Evolutionary conservation across 2,797 vertebrate species (phyloP).

Genomic region (Spea hammondii): DNA sequence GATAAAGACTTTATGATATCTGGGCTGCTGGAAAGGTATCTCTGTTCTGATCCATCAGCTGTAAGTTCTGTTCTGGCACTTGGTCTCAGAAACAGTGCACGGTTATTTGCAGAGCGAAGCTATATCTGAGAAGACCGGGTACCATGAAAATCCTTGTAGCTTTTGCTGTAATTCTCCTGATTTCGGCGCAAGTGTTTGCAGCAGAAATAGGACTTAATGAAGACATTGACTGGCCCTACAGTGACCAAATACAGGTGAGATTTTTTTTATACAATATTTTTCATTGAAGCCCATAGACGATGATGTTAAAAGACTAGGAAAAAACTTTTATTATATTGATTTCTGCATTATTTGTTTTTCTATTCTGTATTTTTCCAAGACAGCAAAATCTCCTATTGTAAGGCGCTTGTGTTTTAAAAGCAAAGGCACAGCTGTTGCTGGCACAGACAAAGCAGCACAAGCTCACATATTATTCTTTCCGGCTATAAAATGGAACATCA

Average conservation of each 20-base stretch:
- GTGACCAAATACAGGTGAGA: constrained; percentile 77
- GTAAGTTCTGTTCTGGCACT: constrained; percentile 1
- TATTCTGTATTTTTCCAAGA: too few species aligned
- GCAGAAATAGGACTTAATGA: constrained; percentile 73
- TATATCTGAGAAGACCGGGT: constrained; percentile 4
- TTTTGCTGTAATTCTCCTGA: constrained; percentile 69
- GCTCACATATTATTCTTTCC: too few species aligned
- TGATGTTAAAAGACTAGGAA: background rate
- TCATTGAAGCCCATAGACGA: background rate
- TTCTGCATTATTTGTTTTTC: too few species aligned
- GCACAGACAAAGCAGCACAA: background rate
- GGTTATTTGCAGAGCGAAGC: constrained; percentile 22
- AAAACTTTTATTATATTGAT: too few species aligned
- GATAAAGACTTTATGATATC: background rate
- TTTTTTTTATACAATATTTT: background rate
- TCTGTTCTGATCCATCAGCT: background rate
- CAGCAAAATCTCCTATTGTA: background rate
- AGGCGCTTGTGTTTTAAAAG: background rate
- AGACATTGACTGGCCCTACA: constrained; percentile 73
- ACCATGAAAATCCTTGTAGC: constrained; percentile 80
- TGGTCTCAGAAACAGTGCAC: background rate
- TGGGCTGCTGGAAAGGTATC: constrained; percentile 3
- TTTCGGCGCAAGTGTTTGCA: constrained; percentile 68
- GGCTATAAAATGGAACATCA: too few species aligned
- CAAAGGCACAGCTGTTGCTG: constrained; percentile 4